Conservation (phyloP, 2,888 invertebrate species). For the Bhutanitis thaidina region DNA sequence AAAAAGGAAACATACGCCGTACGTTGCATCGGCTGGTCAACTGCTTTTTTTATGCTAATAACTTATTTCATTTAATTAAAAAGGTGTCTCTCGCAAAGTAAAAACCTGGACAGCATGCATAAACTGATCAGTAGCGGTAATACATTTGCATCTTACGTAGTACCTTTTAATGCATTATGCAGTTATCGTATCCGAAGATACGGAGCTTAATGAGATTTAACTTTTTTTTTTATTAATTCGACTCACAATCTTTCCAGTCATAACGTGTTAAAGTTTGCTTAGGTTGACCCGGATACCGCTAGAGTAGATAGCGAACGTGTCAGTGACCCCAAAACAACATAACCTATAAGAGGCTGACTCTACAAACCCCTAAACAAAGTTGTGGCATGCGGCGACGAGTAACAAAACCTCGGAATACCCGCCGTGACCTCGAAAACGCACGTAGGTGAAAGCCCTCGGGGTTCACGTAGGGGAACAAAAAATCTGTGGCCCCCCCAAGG, state of each 20-base stretch:
- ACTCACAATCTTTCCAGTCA: background rate
- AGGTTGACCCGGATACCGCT: background rate
- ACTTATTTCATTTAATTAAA: slow-evolving; percentile 7
- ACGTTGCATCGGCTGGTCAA: background rate
- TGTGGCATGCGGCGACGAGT: slow-evolving; percentile 49
- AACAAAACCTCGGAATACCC: slow-evolving; percentile 70
- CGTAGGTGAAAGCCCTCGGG: slow-evolving; percentile 78
- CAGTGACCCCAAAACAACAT: slow-evolving; percentile 25
- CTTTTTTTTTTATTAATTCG: background rate
- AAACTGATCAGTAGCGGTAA: slow-evolving; percentile 3
- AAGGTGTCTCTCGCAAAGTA: slow-evolving; percentile 1
- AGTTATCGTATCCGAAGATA: background rate
- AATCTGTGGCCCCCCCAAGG: slow-evolving; percentile 68
- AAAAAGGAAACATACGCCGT: background rate
- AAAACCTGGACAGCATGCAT: slow-evolving; percentile 2
- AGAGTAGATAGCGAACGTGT: slow-evolving; percentile 12
- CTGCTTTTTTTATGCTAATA: slow-evolving; percentile 10
- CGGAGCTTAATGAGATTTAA: background rate
- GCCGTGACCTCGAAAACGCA: slow-evolving; percentile 78
- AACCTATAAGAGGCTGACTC: slow-evolving; percentile 25
- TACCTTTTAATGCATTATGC: background rate
- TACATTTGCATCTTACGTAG: slow-evolving; percentile 5
- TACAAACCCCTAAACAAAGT: slow-evolving; percentile 44
- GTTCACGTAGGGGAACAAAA: slow-evolving; percentile 76
- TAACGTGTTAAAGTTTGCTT: background rate